Evolutionary conservation across 2,797 vertebrate genomes (phyloP).

Genomic region (Chaunax sp.): DNA sequence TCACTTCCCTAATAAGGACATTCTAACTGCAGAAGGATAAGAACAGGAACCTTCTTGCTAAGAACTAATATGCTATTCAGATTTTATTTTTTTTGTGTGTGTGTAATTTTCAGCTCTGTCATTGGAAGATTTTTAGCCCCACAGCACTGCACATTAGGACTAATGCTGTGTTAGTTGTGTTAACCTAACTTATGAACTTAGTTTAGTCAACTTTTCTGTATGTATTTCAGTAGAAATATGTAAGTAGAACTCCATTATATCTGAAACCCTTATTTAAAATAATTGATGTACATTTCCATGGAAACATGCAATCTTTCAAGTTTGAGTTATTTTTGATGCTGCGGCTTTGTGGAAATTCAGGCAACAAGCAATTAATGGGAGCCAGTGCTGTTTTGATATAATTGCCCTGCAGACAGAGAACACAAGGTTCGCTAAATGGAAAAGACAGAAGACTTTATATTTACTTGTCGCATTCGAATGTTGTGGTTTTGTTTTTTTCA

Average conservation of each 20-base stretch:
- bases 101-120: constrained; percentile 13
- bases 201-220: background rate
- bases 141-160: background rate
- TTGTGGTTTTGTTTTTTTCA: background rate
- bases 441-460: constrained; percentile 35
- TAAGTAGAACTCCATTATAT: background rate
- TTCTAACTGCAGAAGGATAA: constrained; percentile 4
- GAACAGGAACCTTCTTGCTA: constrained; percentile 12
- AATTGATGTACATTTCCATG: constrained; percentile 7
- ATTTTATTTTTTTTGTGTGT: too few relatives aligned
- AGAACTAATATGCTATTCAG: background rate
- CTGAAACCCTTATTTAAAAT: background rate
- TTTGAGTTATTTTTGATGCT: background rate
- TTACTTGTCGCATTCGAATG: constrained; percentile 36
- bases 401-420: constrained; percentile 37
- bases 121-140: background rate
- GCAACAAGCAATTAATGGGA: constrained; percentile 33
- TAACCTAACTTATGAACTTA: background rate
- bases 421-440: constrained; percentile 26
- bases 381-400: constrained; percentile 20
- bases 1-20: constrained; percentile 24
- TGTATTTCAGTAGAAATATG: background rate
- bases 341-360: background rate
- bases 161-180: background rate
- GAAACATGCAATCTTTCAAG: constrained; percentile 13